Base-by-base conservation (phyloP, 2,888 invertebrate genomes). In the Mythimna ferrago region DNA sequence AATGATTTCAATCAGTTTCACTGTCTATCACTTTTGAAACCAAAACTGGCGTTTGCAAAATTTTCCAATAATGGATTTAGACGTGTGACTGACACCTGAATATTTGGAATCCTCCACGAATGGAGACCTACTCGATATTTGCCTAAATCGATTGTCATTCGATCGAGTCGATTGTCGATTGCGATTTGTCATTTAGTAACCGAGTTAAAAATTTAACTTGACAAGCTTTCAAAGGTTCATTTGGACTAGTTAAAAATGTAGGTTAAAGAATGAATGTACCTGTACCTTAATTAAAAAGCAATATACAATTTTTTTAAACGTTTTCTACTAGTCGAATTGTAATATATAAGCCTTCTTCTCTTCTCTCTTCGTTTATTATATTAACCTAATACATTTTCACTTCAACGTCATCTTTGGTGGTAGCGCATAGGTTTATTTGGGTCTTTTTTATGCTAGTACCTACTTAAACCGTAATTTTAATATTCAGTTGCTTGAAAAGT, bases 61-160 rank as follows among this genome's bases (percentile, higher is more conserved):
- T 61, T 58, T 48, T 14, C 44, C 21, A 57, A 66, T 60, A 77
- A 53, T 51, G 56, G 56, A 57, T 72, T 66, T 65, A 56, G 51
- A 65, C 16, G 14, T 14, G n/a, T 72, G 51, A 57, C 26, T 32
- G 61, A 65, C 51, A 48, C 11, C 6, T 44, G 65, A 57, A n/a
- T 57, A 44, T 58, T 66, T 32, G 2, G 9, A 35, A 65, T 60
- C 44, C 51, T 19, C 21, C 26, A 14, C 38, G 51, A 62, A 44
- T 72, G 1, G 26, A 57, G 35, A 62, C 48, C 19, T 4, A 38
- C 38, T 26, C 35, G 51, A 19, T 2, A 66, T 72, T 78, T 38
- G 26, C 61, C 65, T 21, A 78, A 78, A 44, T 51, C 6, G 62
- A 66, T 73, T 72, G 72, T 62, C 65, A 56, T 26, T 26, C 26